Conservation (phyloP, 2,113 vertebrate species). For the Phalacrocorax brasilianus region DNA sequence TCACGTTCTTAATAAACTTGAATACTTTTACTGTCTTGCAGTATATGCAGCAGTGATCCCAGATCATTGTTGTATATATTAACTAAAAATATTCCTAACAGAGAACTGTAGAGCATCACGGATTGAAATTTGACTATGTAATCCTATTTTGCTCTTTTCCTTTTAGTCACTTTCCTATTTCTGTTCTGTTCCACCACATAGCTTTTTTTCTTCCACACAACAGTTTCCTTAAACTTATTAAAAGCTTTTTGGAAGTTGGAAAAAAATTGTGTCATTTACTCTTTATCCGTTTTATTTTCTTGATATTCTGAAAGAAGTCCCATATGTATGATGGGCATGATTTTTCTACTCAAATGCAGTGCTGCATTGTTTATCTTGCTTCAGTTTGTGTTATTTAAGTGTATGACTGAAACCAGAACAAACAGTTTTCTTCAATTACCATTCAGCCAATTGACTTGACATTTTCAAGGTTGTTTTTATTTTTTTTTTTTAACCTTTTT, state of each 20-base stretch:
- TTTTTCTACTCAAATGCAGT: background rate
- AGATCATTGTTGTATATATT: background rate
- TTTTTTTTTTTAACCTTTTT: background rate
- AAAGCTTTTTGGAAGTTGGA: background rate
- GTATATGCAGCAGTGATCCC: background rate
- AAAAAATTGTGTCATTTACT: background rate
- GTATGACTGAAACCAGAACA: background rate
- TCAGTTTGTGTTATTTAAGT: background rate
- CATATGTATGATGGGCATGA: background rate
- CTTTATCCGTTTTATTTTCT: background rate
- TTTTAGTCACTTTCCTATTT: background rate
- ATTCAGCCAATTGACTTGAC: background rate
- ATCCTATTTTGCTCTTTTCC: background rate
- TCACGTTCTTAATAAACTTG: background rate
- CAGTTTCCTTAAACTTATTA: background rate
- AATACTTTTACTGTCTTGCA: background rate
- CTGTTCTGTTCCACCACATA: background rate
- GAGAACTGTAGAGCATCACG: background rate
- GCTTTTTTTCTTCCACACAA: background rate
- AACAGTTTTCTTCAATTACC: background rate
- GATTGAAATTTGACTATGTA: background rate
- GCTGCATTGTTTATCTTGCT: background rate
- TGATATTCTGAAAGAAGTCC: background rate
- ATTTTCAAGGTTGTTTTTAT: background rate
- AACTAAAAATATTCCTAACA: background rate